Evolutionary conservation across 2,888 invertebrate species (phyloP), one percentile per base, ranked within the genome.

Genomic region (Melieria picta): DNA sequence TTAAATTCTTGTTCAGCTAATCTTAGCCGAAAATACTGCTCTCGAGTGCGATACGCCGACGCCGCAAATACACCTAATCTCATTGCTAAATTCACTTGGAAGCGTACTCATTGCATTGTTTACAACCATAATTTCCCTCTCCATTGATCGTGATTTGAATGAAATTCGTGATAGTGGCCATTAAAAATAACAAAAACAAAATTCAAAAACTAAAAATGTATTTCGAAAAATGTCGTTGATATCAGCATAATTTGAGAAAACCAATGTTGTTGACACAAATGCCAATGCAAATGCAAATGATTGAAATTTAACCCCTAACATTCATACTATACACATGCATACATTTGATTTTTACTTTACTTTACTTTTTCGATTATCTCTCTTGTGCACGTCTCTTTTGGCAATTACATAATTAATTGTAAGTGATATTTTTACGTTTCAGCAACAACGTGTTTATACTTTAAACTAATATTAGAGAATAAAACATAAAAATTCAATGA

Each of bases 161-260:
- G 80, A 83, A 83, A 84, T 85, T 83, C 84, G 80, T 84, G 81
- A 82, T 85, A 81, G 84, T 84, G 85, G 83, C 83, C 83, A 83
- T 84, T 80, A 47, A 30, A 30, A 30, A 30, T 30, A 30, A 30
- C 30, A 30, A 71, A 52, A 58, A 60, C 9, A 58, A 64, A 56
- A 69, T 13, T 56, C 16, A 62, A 30, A 68, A 11, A 45, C 61
- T 65, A 6, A 70, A 65, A 50, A 16, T 16, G 7, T 82, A 79
- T 82, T 83, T 83, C 82, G 82, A 82, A 82, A 30, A 30, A 30
- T 30, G 30, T 30, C 30, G 30, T 30, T 30, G 30, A 30, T 30
- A 30, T 30, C 30, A 30, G 30, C 30, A 30, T 30, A 30, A 30
- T 30, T 30, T 30, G 30, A 30, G 30, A 30, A 30, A 3, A 30